Percentiles rank a stretch among this genome's conserved stretches.
phyloP scores from a whole-genome alignment of 2,113 vertebrate species.

The Anser cygnoides region DNA sequence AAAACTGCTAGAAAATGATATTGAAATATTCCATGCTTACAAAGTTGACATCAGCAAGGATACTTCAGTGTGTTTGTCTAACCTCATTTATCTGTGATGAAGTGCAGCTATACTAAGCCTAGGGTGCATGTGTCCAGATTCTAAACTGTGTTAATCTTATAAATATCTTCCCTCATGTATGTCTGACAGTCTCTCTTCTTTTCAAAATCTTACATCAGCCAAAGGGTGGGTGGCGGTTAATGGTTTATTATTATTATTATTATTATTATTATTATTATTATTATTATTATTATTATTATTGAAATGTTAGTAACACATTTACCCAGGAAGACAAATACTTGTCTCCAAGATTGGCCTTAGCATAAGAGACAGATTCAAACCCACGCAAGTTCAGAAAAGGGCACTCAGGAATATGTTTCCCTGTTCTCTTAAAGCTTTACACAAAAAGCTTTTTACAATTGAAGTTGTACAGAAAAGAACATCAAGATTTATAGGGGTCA shows the following conservation, averaged over 20 bases:
- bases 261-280: too few species aligned
- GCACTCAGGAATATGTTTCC: not conserved
- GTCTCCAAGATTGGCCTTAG: not conserved
- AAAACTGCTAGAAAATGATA: slow-evolving; percentile 9
- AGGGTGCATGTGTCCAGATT: not conserved
- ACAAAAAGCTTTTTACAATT: too few species aligned
- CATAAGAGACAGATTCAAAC: not conserved
- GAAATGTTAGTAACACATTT: not conserved
- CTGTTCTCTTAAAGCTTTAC: not conserved
- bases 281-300: too few species aligned
- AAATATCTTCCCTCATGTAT: not conserved
- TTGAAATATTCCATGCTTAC: slow-evolving; percentile 4
- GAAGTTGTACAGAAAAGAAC: not conserved
- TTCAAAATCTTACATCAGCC: not conserved
- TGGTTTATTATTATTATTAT: too few species aligned
- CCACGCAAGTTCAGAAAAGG: not conserved
- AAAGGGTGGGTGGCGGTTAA: not conserved
- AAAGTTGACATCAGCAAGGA: not conserved
- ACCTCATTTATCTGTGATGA: not conserved
- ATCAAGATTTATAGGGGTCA: not conserved
- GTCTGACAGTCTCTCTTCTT: not conserved
- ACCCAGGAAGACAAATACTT: not conserved
- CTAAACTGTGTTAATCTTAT: not conserved
- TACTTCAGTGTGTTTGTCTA: not conserved
- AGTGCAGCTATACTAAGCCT: not conserved